These are phyloP conservation scores for Sebastes minor DNA, from an alignment of 2,797 vertebrate species.

Conservation along the genomic window DNA sequence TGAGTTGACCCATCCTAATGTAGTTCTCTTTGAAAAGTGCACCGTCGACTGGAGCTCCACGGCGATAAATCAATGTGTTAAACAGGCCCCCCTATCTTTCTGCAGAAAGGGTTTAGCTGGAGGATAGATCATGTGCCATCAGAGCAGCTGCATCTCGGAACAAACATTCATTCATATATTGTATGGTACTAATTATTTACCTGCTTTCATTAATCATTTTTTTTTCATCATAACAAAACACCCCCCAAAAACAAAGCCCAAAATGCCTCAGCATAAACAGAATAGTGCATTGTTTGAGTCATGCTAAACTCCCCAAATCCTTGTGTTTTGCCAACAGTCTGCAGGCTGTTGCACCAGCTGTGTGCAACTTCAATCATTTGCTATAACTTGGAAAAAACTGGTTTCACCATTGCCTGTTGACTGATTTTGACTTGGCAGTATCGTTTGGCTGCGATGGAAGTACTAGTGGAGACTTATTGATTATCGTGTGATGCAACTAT, in stretches of 20 bases:
- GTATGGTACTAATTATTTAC: background rate
- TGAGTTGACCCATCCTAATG: slow-evolving; percentile 81
- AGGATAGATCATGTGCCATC: slow-evolving; percentile 74
- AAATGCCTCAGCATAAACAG: background rate
- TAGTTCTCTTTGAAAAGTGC: slow-evolving; percentile 80
- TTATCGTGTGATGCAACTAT: background rate
- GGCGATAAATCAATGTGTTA: slow-evolving; percentile 86
- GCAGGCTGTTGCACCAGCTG: background rate
- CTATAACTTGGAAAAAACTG: background rate
- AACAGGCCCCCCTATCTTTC: slow-evolving; percentile 72
- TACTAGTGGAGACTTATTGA: background rate
- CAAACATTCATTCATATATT: background rate
- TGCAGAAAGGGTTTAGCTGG: slow-evolving; percentile 69
- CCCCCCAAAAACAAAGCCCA: background rate
- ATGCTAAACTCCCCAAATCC: background rate
- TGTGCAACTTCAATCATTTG: background rate
- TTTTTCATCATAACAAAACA: background rate
- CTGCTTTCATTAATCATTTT: background rate
- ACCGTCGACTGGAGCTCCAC: slow-evolving; percentile 76
- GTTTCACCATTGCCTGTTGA: background rate
- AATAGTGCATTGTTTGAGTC: background rate
- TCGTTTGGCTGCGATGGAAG: background rate
- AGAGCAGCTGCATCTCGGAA: slow-evolving; percentile 13
- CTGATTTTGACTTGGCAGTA: background rate
- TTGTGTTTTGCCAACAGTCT: background rate